phyloP scores from a whole-genome alignment of 2,113 vertebrate genomes.

The Lynx canadensis region DNA sequence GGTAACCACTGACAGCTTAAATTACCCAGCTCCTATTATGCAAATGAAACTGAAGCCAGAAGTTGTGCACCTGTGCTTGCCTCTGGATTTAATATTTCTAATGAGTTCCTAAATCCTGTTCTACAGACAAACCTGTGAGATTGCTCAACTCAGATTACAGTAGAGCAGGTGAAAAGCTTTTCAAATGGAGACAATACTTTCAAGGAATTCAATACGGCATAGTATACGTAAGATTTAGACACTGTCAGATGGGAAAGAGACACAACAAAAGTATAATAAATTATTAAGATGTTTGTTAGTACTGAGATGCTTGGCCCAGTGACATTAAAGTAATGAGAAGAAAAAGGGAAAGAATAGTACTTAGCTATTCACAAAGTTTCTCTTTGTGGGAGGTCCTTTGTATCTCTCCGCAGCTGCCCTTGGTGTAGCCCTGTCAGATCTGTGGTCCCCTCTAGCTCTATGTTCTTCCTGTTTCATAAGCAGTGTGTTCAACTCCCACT shows the following conservation, averaged over 20 bases:
- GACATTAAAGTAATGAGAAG: background rate
- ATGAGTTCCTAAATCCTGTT: conserved; percentile 76
- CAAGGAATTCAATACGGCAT: conserved; percentile 69
- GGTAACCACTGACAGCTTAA: conserved; percentile 80
- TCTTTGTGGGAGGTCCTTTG: conserved; percentile 2
- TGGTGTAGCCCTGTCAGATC: background rate
- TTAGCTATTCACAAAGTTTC: background rate
- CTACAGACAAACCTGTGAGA: conserved; percentile 64
- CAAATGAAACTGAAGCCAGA: conserved; percentile 83
- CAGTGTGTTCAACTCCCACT: background rate
- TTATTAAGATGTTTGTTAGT: conserved; percentile 43
- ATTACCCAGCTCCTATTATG: conserved; percentile 80
- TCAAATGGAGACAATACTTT: conserved; percentile 64
- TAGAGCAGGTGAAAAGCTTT: conserved; percentile 72
- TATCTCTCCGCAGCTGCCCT: background rate
- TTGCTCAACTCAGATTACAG: conserved; percentile 81
- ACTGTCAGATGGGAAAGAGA: conserved; percentile 42
- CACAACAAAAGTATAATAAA: conserved; percentile 58
- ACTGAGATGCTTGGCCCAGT: background rate
- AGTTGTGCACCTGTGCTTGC: conserved; percentile 84
- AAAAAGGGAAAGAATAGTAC: background rate
- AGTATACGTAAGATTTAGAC: conserved; percentile 23
- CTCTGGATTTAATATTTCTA: conserved; percentile 80
- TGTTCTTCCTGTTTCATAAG: background rate
- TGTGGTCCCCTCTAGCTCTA: background rate